Conservation (phyloP, 2,888 invertebrate genomes). For the Helleia helle region DNA sequence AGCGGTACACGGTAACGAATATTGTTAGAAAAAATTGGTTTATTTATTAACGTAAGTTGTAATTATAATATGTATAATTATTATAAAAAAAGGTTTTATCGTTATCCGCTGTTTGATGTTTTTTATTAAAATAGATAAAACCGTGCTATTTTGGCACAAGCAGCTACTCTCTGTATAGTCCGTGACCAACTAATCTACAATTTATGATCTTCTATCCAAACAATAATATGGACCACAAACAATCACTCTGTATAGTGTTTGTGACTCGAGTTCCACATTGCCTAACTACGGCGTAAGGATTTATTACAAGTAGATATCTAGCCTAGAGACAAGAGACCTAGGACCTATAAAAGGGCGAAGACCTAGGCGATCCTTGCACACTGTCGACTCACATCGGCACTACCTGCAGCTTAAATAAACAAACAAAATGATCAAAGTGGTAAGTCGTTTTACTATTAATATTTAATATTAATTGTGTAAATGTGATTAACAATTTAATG, state of each 20-base stretch:
- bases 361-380: constrained; percentile 36
- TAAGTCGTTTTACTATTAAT: constrained; percentile 25
- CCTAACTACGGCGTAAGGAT: constrained; percentile 41
- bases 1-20: no score
- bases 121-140: no score
- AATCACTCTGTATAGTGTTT: constrained; percentile 15
- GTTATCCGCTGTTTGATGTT: no score
- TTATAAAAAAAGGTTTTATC: no score
- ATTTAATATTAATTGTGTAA: neutral
- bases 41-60: no score
- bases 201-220: no score
- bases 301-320: constrained; percentile 40
- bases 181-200: no score
- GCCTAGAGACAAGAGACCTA: constrained; percentile 42
- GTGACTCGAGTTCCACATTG: constrained; percentile 42
- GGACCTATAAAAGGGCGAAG: constrained; percentile 55
- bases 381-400: constrained; percentile 30
- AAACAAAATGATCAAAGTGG: constrained; percentile 48
- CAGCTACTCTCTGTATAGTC: no score
- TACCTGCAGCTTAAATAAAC: constrained; percentile 24
- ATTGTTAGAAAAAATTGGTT: no score
- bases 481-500: neutral
- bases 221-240: no score
- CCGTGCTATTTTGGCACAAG: no score
- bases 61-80: no score